These are phyloP conservation scores for Drosophila fulvimacula DNA, from an alignment of 2,888 invertebrate genomes.

Conservation along the genomic window DNA sequence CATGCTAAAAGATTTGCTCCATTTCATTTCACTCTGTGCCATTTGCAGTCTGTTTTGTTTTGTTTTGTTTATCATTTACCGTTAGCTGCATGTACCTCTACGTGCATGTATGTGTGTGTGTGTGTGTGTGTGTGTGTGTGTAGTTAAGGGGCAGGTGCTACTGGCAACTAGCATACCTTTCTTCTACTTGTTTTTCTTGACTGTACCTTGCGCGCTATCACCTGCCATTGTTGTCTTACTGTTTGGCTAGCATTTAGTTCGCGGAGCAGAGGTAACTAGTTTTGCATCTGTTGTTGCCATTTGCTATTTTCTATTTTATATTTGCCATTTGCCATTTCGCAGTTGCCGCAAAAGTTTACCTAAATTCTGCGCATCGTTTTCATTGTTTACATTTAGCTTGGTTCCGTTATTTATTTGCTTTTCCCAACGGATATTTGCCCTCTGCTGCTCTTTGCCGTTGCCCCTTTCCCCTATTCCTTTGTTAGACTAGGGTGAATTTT, in stretches of 20 bases:
- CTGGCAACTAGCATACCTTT: slow-evolving; percentile 4
- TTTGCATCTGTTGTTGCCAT: slow-evolving; percentile 47
- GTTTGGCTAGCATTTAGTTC: slow-evolving; percentile 25
- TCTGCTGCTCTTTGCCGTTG: slow-evolving; percentile 31
- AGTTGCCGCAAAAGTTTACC: slow-evolving; percentile 41
- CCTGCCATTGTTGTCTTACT: slow-evolving; percentile 24
- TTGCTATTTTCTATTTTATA: too few relatives aligned
- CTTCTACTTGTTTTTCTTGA: background rate
- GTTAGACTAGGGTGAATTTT: slow-evolving; percentile 44
- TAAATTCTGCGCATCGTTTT: slow-evolving; percentile 53
- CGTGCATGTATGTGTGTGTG: background rate
- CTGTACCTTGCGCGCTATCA: slow-evolving; percentile 23
- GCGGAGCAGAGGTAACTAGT: slow-evolving; percentile 32
- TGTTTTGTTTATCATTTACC: slow-evolving; percentile 41
- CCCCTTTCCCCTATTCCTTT: slow-evolving; percentile 8
- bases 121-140: background rate
- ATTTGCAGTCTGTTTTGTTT: slow-evolving; percentile 41
- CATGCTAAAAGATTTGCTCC: slow-evolving; percentile 66
- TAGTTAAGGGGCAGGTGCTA: slow-evolving; percentile 29
- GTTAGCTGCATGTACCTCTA: slow-evolving; percentile 7
- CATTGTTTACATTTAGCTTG: slow-evolving; percentile 57
- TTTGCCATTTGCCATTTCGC: background rate
- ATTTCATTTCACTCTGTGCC: slow-evolving; percentile 58
- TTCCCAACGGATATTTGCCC: slow-evolving; percentile 58
- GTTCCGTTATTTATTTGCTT: slow-evolving; percentile 64